Base-by-base conservation (phyloP, 1,140 invertebrate species). In the Helicoverpa zea region DNA sequence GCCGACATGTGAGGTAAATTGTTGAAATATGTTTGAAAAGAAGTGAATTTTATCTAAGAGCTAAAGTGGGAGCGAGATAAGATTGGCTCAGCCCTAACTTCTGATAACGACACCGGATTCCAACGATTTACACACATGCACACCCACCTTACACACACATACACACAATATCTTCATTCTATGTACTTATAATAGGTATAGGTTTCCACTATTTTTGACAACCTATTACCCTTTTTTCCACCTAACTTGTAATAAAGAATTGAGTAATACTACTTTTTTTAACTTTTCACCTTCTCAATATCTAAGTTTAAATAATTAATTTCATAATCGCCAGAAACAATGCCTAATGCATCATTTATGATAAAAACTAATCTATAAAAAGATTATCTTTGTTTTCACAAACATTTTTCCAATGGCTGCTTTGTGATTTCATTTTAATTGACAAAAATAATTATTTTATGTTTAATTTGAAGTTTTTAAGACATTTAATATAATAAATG, bases 31-130 rank as follows among this genome's bases (percentile, higher is more conserved):
- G 83, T 86, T 84, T 79, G 79, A 85, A 86, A 88, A 88, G 80
- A 86, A 85, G 77, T 84, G 80, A 86, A 59, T 76, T 81, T 89
- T 93, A 92, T 93, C 91, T 83, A 64, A 83, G 72, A 86, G 73
- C 75, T 87, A 89, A 88, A 90, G 86, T 90, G 85, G 87, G 87
- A 90, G 85, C 82, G 88, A 91, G 92, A 94, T 93, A 91, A 93
- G 92, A 93, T 94, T 92, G 81, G 82, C 87, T 83, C 86, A 87
- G 89, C 91, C 92, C 92, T 94, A 90, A 83, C 82, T 86, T 63
- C 14, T 86, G 91, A 91, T 92, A 92, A 91, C 82, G 80, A 79
- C 83, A 81, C 81, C 79, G 86, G 85, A 91, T 92, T 92, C 88
- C 87, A 86, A 83, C 73, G 59, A 84, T 76, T 82, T 82, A 89